phyloP scores from a whole-genome alignment of 1,140 invertebrate genomes.

The Heliconius eleuchia region DNA sequence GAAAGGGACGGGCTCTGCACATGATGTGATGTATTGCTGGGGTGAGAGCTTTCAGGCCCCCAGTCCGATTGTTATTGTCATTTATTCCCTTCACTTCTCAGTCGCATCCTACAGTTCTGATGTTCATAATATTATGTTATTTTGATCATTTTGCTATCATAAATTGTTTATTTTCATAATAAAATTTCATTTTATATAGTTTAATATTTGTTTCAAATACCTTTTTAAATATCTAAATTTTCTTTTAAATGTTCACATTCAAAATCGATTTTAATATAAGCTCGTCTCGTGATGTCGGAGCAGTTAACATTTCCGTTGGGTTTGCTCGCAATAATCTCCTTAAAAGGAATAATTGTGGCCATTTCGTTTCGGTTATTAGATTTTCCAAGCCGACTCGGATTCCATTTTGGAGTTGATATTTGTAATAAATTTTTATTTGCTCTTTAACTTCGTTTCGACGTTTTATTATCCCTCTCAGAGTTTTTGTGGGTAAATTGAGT shows the following conservation, averaged over 20 bases:
- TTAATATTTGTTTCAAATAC: not conserved
- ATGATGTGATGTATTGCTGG: slow-evolving; percentile 56
- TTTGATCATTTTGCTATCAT: not conserved
- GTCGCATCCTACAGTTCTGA: slow-evolving; percentile 25
- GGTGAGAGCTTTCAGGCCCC: slow-evolving; percentile 45
- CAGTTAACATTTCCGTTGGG: slow-evolving; percentile 44
- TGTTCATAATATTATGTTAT: not conserved
- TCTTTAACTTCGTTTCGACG: slow-evolving; percentile 45
- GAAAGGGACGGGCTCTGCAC: slow-evolving; percentile 40
- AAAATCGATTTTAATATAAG: slow-evolving; percentile 50
- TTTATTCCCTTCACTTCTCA: slow-evolving; percentile 45
- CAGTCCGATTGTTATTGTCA: slow-evolving; percentile 51
- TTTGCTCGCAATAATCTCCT: slow-evolving; percentile 54
- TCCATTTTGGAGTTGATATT: slow-evolving; percentile 55
- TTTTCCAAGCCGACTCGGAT: slow-evolving; percentile 47
- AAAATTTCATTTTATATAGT: not conserved
- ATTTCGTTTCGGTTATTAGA: slow-evolving; percentile 61
- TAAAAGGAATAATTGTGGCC: slow-evolving; percentile 55
- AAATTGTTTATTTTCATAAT: not conserved
- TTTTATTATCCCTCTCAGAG: slow-evolving; percentile 53
- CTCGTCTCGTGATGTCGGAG: slow-evolving; percentile 38
- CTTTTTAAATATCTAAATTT: not conserved
- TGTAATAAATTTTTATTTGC: slow-evolving; percentile 66
- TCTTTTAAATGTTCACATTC: slow-evolving; percentile 3
- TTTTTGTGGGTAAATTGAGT: slow-evolving; percentile 37